These are phyloP conservation scores for Harpegnathos saltator DNA, from an alignment of 1,140 invertebrate genomes.

Conservation along the genomic window DNA sequence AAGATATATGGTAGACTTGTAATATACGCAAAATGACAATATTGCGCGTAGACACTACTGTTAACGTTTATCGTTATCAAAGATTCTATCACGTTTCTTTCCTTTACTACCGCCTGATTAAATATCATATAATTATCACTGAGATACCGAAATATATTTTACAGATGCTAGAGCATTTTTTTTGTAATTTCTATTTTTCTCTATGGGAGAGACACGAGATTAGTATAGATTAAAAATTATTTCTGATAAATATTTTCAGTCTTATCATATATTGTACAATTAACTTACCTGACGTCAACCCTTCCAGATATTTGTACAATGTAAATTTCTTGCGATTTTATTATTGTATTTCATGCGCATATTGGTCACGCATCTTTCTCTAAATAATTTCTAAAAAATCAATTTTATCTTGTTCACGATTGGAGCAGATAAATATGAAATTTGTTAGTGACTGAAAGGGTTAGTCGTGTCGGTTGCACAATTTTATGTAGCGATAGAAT, in stretches of 20 bases:
- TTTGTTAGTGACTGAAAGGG: neutral
- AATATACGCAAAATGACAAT: too few relatives aligned
- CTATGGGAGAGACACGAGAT: too few relatives aligned
- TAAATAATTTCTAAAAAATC: neutral
- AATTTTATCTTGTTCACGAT: neutral
- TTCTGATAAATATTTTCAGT: too few relatives aligned
- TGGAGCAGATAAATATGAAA: neutral
- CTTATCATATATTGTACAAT: too few relatives aligned
- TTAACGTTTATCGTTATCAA: constrained; percentile 9
- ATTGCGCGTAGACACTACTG: neutral
- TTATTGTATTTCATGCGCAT: neutral
- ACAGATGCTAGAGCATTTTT: neutral
- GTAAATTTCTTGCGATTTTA: neutral
- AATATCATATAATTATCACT: neutral
- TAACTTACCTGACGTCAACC: neutral
- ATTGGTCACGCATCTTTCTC: neutral
- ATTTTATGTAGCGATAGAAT: neutral
- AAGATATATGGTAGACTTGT: neutral
- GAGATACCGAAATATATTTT: neutral
- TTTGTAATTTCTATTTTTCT: too few relatives aligned
- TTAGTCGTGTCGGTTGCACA: neutral
- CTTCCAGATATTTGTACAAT: neutral
- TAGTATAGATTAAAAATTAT: too few relatives aligned
- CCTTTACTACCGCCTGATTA: neutral
- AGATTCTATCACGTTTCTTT: neutral